These are phyloP conservation scores for Quadroppia sp. DNA, from an alignment of 2,888 invertebrate species.

Conservation along the genomic window DNA sequence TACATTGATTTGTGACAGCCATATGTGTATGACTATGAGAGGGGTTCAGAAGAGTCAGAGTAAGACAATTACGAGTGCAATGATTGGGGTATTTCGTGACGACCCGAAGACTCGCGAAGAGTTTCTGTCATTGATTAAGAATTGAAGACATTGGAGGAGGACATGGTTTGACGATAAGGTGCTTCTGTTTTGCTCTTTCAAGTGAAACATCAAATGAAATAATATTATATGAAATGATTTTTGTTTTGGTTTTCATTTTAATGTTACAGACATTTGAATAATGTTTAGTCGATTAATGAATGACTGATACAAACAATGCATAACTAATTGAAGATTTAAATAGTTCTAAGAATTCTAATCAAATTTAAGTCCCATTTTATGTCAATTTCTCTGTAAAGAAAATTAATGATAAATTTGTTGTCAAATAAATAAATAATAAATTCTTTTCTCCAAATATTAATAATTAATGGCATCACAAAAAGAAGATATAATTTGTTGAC, in stretches of 20 bases:
- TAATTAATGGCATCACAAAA: neutral
- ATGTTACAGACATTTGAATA: too few relatives aligned
- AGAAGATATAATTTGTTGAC: neutral
- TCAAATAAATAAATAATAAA: neutral
- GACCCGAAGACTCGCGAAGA: conserved; percentile 98
- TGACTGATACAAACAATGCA: neutral
- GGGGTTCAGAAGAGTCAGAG: conserved; percentile 99
- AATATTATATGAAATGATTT: too few relatives aligned
- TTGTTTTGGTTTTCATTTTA: too few relatives aligned
- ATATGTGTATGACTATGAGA: conserved; percentile 99
- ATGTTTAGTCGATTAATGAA: neutral
- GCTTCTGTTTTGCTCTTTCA: too few relatives aligned
- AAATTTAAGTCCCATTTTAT: neutral
- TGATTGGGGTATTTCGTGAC: conserved; percentile 98
- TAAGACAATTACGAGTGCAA: conserved; percentile 96
- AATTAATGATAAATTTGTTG: conserved; percentile 1
- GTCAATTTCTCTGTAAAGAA: neutral
- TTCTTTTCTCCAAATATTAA: neutral
- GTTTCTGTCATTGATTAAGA: conserved; percentile 74
- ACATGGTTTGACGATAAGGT: too few relatives aligned
- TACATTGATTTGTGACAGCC: too few relatives aligned
- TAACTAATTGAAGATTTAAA: neutral
- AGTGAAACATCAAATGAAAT: too few relatives aligned
- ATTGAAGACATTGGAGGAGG: too few relatives aligned
- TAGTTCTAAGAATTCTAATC: neutral